Evolutionary conservation across 2,888 invertebrate species (phyloP), one percentile per base, ranked within the genome.

Genomic region (Lissocephala sabroskyi): DNA sequence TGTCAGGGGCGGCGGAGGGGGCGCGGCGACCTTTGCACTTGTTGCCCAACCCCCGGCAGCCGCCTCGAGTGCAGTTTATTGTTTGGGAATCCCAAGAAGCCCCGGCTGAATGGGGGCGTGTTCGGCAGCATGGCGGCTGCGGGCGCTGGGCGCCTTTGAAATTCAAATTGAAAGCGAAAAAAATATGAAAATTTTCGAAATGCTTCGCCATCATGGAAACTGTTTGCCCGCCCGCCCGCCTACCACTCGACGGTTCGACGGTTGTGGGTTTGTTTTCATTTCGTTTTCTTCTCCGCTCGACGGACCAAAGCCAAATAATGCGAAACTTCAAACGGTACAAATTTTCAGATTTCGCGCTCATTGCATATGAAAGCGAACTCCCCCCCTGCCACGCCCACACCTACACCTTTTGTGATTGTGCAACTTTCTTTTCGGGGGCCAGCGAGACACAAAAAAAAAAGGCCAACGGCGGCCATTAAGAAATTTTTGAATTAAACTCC

Each of bases 31-130:
- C 41, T 41, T 41, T 46, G 26, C 40, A 52, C 53, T 52, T 42
- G 52, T 30, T 29, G 40, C 29, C 49, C 28, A 13, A 23, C 19
- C 40, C 35, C 23, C 37, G 17, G 19, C 9, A 29, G 37, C 11
- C n/a, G 4, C 32, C 13, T 29, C 30, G 68, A 78, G 78, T 73
- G 71, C 78, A 75, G 71, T 78, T 78, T 73, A 71, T 71, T 71
- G 71, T 71, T 78, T 71, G 76, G n/a, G n/a, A n/a, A 71, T 71
- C 70, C 41, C n/a, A n/a, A n/a, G n/a, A n/a, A n/a, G n/a, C n/a
- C n/a, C n/a, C n/a, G n/a, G n/a, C n/a, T n/a, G 17, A 39, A 40
- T 36, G 43, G 35, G 26, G 33, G 17, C 45, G 30, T 26, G 32
- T 32, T 36, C 23, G 40, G 26, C 37, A 39, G 36, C 19, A 37